phyloP scores from a whole-genome alignment of 2,888 invertebrate genomes.

The Apodemia hepburni region DNA sequence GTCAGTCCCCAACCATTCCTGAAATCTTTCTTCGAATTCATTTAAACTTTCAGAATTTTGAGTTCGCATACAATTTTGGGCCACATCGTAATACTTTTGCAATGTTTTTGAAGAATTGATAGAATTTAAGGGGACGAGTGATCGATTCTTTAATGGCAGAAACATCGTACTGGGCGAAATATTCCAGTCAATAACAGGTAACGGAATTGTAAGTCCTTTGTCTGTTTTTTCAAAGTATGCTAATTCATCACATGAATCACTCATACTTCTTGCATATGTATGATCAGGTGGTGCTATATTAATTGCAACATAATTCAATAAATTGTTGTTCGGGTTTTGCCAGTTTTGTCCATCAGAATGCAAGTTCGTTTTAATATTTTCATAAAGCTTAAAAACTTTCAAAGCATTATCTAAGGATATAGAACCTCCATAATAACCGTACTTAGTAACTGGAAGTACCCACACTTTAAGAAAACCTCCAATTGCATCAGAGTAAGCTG shows the following conservation, averaged over 20 bases:
- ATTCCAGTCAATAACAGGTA: constrained; percentile 81
- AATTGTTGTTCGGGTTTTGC: constrained; percentile 50
- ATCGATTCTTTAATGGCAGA: constrained; percentile 74
- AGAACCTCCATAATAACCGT: constrained; percentile 82
- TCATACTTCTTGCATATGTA: constrained; percentile 34
- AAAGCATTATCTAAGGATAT: constrained; percentile 74
- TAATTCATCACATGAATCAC: constrained; percentile 47
- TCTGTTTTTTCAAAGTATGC: constrained; percentile 51
- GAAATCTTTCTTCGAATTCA: constrained; percentile 74
- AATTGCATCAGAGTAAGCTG: constrained; percentile 68
- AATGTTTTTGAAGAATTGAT: constrained; percentile 56
- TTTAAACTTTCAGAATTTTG: constrained; percentile 49
- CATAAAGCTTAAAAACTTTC: constrained; percentile 76
- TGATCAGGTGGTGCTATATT: constrained; percentile 39
- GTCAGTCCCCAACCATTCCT: constrained; percentile 73
- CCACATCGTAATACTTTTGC: constrained; percentile 78
- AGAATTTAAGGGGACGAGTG: constrained; percentile 44
- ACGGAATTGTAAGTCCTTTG: constrained; percentile 57
- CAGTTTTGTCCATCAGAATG: constrained; percentile 81
- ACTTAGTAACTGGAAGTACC: constrained; percentile 80
- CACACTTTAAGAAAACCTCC: constrained; percentile 82
- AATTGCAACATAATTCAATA: constrained; percentile 44
- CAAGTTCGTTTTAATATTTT: constrained; percentile 78
- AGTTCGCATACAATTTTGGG: constrained; percentile 69
- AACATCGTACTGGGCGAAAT: constrained; percentile 77